phyloP scores from a whole-genome alignment of 2,113 vertebrate genomes.

The Neodon shergylaensis region DNA sequence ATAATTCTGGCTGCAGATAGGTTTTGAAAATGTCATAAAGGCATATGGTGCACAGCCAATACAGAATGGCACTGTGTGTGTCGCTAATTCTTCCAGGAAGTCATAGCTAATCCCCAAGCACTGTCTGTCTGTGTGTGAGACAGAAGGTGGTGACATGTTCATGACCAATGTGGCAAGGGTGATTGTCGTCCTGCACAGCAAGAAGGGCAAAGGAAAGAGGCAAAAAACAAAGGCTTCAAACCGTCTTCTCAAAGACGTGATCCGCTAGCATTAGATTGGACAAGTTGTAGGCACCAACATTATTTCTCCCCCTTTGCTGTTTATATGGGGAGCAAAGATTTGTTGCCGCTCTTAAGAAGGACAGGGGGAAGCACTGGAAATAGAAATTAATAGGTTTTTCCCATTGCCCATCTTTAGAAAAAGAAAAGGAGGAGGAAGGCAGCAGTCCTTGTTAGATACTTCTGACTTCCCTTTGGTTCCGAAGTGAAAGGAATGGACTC shows the following conservation, averaged over 20 bases:
- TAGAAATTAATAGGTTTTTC: constrained; percentile 41
- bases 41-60: fast-evolving
- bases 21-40: neutral
- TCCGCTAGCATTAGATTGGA: constrained; percentile 59
- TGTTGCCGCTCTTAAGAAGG: constrained; percentile 42
- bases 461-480: neutral
- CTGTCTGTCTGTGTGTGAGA: neutral
- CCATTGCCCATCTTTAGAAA: constrained; percentile 27
- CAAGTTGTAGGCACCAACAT: constrained; percentile 53
- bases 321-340: constrained; percentile 47
- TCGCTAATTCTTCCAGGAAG: constrained; percentile 39
- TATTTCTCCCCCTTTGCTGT: constrained; percentile 48
- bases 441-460: neutral
- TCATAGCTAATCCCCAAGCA: neutral
- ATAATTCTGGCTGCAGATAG: neutral
- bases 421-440: neutral
- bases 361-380: neutral
- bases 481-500: constrained; percentile 19
- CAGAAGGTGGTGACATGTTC: neutral
- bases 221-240: neutral
- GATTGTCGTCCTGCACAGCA: neutral
- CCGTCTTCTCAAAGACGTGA: neutral
- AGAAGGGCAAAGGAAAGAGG: neutral
- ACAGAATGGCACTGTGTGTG: neutral
- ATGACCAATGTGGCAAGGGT: neutral